These are phyloP conservation scores for Crossaster papposus DNA, from an alignment of 53 echinoderm and acorn worm species.

Conservation along the genomic window DNA sequence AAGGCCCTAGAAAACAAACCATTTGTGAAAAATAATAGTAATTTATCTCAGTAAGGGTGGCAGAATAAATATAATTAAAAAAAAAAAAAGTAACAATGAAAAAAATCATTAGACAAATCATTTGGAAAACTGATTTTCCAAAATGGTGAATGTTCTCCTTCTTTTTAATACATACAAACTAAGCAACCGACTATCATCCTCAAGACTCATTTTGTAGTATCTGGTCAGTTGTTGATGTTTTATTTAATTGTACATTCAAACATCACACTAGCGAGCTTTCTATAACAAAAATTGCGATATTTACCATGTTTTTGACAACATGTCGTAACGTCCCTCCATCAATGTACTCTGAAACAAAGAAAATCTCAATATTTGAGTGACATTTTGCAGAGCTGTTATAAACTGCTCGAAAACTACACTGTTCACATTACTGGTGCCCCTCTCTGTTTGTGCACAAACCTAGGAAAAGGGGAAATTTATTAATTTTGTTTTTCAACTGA, in stretches of 20 bases:
- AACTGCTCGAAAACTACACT: too few relatives aligned
- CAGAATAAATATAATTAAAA: background rate
- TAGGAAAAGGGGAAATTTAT: too few relatives aligned
- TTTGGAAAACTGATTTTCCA: background rate
- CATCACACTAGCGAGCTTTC: too few relatives aligned
- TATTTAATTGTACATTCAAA: background rate
- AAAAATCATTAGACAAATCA: background rate
- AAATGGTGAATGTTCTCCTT: background rate
- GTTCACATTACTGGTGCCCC: too few relatives aligned
- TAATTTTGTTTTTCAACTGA: too few relatives aligned
- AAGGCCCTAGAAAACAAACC: slow-evolving; percentile 58
- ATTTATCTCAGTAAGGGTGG: background rate
- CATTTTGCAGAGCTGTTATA: background rate
- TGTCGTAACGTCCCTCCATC: slow-evolving; percentile 82
- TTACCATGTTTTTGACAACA: slow-evolving; percentile 84
- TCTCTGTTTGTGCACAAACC: too few relatives aligned
- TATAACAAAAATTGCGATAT: background rate
- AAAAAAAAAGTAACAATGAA: background rate
- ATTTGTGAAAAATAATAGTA: background rate
- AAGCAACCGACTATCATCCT: background rate
- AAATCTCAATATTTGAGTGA: background rate
- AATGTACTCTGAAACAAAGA: slow-evolving; percentile 72
- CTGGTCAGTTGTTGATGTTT: background rate
- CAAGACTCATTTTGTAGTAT: background rate
- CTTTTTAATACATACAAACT: background rate